Conservation (phyloP, 2,113 vertebrate species). For the Gobiocypris rarus region DNA sequence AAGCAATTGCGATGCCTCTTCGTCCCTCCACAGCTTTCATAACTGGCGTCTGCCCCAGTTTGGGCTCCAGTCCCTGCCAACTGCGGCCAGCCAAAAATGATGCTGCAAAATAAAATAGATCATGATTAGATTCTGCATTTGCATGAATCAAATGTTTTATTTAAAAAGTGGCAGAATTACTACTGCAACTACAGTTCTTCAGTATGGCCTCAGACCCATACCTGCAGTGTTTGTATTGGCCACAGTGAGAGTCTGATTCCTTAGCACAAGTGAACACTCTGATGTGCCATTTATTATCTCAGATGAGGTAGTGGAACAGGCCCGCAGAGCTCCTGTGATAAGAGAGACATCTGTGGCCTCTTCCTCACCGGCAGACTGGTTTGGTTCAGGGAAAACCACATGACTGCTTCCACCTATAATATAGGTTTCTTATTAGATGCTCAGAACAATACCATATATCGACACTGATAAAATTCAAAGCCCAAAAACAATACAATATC, state of each 20-base stretch:
- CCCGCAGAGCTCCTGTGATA: constrained; percentile 86
- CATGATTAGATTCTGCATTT: not conserved
- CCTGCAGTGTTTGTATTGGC: constrained; percentile 85
- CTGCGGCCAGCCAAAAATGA: constrained; percentile 87
- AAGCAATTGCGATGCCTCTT: constrained; percentile 93
- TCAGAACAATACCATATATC: not conserved
- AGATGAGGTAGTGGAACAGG: constrained; percentile 41
- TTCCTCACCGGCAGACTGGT: constrained; percentile 56
- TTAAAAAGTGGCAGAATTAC: not conserved
- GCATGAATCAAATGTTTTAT: not conserved
- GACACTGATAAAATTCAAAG: not conserved
- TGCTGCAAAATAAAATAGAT: constrained; percentile 70
- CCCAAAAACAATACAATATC: not conserved
- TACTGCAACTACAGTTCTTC: not conserved
- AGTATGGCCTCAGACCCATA: constrained; percentile 54
- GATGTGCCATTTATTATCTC: constrained; percentile 12
- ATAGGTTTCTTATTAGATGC: not conserved
- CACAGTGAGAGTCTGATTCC: constrained; percentile 76
- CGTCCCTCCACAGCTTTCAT: constrained; percentile 84
- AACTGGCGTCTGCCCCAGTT: constrained; percentile 84
- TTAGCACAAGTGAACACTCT: constrained; percentile 72
- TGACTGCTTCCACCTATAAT: constrained; percentile 83
- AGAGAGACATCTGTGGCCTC: constrained; percentile 81
- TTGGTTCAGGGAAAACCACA: constrained; percentile 71
- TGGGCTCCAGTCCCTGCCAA: constrained; percentile 90